These are phyloP conservation scores for Kryptolebias ocellatus DNA, from an alignment of 2,797 vertebrate genomes.

Conservation along the genomic window DNA sequence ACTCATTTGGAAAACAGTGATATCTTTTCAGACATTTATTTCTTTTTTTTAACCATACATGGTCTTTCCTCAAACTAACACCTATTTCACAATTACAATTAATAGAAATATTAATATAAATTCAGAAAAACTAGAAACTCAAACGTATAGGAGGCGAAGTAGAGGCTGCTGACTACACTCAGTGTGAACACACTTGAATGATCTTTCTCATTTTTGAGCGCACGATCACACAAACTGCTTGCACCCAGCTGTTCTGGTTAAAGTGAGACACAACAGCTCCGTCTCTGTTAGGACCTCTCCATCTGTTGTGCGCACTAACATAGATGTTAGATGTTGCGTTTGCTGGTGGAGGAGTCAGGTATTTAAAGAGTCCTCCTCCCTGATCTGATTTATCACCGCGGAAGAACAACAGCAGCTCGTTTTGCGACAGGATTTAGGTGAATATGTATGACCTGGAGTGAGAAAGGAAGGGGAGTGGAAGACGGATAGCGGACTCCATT, in stretches of 20 bases:
- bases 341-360: conserved; percentile 23
- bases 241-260: conserved; percentile 51
- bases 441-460: conserved; percentile 61
- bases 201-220: not conserved
- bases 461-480: conserved; percentile 7
- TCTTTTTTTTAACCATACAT: too few relatives aligned
- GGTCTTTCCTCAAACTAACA: too few relatives aligned
- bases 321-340: conserved; percentile 12
- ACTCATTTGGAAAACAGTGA: too few relatives aligned
- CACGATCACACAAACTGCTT: conserved; percentile 23
- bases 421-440: conserved; percentile 68
- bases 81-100: too few relatives aligned
- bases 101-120: too few relatives aligned
- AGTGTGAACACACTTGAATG: conserved; percentile 29
- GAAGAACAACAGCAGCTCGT: conserved; percentile 60
- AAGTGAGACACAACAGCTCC: conserved; percentile 64
- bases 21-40: too few relatives aligned
- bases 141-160: too few relatives aligned
- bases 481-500: conserved; percentile 59
- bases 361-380: conserved; percentile 62
- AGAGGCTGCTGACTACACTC: conserved; percentile 14
- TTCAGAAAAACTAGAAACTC: too few relatives aligned
- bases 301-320: conserved; percentile 69
- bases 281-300: conserved; percentile 61
- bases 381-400: conserved; percentile 64